A percentile compares a stretch with the other conserved stretches of the same genome.
These are phyloP conservation scores for Typhlichthys eigenmanni DNA, from an alignment of 2,797 vertebrate genomes.

Conservation along the genomic window DNA sequence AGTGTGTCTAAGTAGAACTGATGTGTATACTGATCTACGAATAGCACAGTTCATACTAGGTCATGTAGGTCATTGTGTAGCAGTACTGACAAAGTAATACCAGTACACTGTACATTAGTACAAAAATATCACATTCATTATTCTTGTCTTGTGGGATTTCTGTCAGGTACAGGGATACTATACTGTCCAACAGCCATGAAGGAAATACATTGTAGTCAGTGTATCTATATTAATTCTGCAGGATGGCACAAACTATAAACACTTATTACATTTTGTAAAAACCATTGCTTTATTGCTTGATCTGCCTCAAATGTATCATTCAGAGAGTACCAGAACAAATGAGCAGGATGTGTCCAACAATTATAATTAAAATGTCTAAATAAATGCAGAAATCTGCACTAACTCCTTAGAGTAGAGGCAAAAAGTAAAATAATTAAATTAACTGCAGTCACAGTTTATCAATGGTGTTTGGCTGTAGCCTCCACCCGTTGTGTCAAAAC, in stretches of 20 bases:
- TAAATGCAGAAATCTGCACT: slow-evolving; percentile 63
- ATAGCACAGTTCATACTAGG: too few relatives aligned
- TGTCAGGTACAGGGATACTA: too few relatives aligned
- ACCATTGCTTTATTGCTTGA: slow-evolving; percentile 91
- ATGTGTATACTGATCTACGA: not conserved
- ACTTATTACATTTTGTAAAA: slow-evolving; percentile 60
- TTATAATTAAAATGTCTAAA: slow-evolving; percentile 67
- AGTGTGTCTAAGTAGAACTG: slow-evolving; percentile 29
- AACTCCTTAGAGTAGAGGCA: slow-evolving; percentile 67
- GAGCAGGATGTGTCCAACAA: slow-evolving; percentile 64
- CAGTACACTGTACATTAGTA: too few relatives aligned
- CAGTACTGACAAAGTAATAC: too few relatives aligned
- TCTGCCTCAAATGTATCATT: slow-evolving; percentile 83
- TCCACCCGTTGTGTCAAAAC: too few relatives aligned
- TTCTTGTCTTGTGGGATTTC: too few relatives aligned
- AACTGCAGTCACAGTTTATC: slow-evolving; percentile 41
- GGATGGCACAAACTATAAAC: slow-evolving; percentile 12
- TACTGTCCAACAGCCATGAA: too few relatives aligned
- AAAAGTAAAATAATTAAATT: slow-evolving; percentile 34
- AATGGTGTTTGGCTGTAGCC: not conserved
- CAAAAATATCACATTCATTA: too few relatives aligned
- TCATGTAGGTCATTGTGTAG: too few relatives aligned
- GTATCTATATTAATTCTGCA: not conserved
- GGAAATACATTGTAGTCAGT: too few relatives aligned
- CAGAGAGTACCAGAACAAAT: slow-evolving; percentile 72